A percentile compares a stretch with the other conserved stretches of the same genome.
Evolutionary conservation across 2,888 invertebrate genomes (phyloP).

Genomic region (Cephus sareptanus): DNA sequence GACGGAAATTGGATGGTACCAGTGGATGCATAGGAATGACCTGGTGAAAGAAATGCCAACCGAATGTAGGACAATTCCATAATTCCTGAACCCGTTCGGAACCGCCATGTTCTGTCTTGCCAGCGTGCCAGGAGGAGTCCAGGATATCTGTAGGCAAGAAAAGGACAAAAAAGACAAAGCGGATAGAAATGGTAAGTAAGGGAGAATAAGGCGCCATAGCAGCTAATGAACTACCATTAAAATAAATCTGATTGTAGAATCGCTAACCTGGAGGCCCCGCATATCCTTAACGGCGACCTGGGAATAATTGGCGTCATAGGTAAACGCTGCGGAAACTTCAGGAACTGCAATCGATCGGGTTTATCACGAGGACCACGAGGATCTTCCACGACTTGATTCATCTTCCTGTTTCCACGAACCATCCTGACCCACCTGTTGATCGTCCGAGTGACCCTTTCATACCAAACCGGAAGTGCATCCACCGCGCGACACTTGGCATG

Average conservation of each 20-base stretch:
- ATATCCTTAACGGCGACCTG: background rate
- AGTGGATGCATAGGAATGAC: background rate
- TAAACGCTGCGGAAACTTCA: background rate
- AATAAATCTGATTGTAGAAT: slow-evolving; percentile 6
- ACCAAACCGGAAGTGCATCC: background rate
- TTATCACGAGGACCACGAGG: background rate
- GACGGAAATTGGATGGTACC: background rate
- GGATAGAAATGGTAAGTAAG: background rate
- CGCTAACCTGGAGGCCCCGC: background rate
- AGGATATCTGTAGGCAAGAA: background rate
- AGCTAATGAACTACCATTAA: slow-evolving; percentile 5
- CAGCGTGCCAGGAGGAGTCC: background rate
- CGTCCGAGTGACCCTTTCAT: background rate
- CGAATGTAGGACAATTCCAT: background rate
- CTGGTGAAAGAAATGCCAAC: background rate
- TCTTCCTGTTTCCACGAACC: background rate
- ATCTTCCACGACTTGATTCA: background rate
- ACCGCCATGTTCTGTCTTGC: background rate
- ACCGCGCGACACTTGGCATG: background rate
- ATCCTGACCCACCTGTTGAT: background rate
- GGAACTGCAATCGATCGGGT: background rate
- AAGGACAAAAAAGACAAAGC: background rate
- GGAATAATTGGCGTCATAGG: slow-evolving; percentile 3
- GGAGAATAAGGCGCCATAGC: background rate
- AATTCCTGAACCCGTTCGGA: background rate